Conservation (phyloP, 2,888 invertebrate species). For the Caenorhabditis sinica region DNA sequence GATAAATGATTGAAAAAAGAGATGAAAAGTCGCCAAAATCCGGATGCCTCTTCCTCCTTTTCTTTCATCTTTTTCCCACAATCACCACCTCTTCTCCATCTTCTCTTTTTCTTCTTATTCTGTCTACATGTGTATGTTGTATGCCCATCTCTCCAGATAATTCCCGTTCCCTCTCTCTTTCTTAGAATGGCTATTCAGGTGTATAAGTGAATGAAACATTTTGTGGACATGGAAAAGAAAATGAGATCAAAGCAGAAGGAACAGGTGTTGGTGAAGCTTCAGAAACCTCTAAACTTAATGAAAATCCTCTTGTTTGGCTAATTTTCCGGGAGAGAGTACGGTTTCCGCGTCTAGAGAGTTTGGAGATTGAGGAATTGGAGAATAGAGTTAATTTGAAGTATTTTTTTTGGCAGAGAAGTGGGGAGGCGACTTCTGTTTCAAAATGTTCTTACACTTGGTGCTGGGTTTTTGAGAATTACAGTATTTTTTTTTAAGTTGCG, state of each 20-base stretch:
- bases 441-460: too few relatives aligned
- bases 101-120: not conserved
- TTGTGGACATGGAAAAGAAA: not conserved
- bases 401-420: too few relatives aligned
- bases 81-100: constrained; percentile 22
- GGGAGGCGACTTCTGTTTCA: too few relatives aligned
- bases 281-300: too few relatives aligned
- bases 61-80: constrained; percentile 10
- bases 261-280: constrained; percentile 11
- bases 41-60: constrained; percentile 25
- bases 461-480: too few relatives aligned
- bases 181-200: constrained; percentile 20
- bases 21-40: constrained; percentile 25
- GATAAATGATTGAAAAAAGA: constrained; percentile 1
- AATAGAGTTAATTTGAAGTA: too few relatives aligned
- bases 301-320: too few relatives aligned
- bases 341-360: too few relatives aligned
- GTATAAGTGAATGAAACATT: constrained; percentile 5
- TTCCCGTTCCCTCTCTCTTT: constrained; percentile 37
- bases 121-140: constrained; percentile 31
- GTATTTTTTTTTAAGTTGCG: too few relatives aligned
- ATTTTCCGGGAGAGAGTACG: too few relatives aligned
- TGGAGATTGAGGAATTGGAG: too few relatives aligned
- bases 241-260: constrained; percentile 30
- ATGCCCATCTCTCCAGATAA: constrained; percentile 30